A percentile compares a stretch with the other conserved stretches of the same genome.
Conservation (phyloP, 92 coral and sea anemone genomes). For the Epizoanthus ramosus region DNA sequence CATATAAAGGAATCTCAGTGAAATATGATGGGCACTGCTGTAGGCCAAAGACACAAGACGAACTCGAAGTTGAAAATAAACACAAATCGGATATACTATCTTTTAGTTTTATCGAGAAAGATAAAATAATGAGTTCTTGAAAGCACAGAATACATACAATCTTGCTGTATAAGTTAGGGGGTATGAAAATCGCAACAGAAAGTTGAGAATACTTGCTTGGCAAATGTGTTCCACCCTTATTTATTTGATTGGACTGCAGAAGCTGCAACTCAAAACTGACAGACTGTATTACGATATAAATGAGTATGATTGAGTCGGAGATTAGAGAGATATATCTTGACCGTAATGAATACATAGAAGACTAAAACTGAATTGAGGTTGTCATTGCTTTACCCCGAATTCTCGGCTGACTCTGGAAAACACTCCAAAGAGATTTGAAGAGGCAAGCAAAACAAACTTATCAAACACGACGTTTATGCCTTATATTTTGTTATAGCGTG, state of each 20-base stretch:
- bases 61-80: not conserved
- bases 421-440: not conserved
- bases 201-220: not conserved
- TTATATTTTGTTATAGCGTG: not conserved
- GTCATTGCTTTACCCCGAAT: not conserved
- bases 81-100: not conserved
- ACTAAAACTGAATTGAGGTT: slow-evolving; percentile 14
- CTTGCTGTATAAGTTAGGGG: not conserved
- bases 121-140: not conserved
- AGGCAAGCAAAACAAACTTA: not conserved
- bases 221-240: too few relatives aligned
- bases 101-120: not conserved
- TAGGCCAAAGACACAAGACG: not conserved
- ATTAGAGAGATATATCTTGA: slow-evolving; percentile 12
- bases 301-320: not conserved
- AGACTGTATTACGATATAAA: not conserved
- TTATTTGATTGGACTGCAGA: not conserved
- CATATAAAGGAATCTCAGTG: not conserved
- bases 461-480: not conserved
- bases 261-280: not conserved
- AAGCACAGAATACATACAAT: not conserved
- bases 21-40: not conserved
- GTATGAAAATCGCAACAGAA: not conserved
- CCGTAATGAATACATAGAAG: not conserved
- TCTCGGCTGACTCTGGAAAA: too few relatives aligned